These are phyloP conservation scores for Lepidotrigona ventralis DNA, from an alignment of 1,140 invertebrate species.

Conservation along the genomic window DNA sequence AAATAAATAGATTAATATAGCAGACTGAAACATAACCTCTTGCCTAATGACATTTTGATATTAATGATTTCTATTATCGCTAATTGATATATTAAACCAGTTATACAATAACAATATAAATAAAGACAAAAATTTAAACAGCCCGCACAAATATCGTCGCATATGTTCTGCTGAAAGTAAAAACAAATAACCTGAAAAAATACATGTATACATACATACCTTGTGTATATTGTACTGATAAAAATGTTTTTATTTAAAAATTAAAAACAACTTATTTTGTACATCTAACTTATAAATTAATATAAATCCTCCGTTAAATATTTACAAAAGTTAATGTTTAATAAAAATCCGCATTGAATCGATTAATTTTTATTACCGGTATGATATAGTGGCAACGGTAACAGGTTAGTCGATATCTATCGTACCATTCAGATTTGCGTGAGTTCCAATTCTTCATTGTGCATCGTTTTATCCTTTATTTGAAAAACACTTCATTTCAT, in stretches of 20 bases:
- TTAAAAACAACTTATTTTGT: constrained; percentile 13
- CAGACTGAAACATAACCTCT: background rate
- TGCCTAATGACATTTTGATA: background rate
- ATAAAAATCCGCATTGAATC: background rate
- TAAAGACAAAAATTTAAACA: constrained; percentile 14
- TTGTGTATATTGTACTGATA: background rate
- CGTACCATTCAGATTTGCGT: background rate
- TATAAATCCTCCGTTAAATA: background rate
- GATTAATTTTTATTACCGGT: constrained; percentile 15
- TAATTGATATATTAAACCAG: background rate
- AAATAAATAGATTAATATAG: background rate
- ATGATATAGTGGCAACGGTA: background rate
- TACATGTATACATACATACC: background rate
- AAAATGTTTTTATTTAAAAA: background rate
- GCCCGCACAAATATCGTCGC: background rate
- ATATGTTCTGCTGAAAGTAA: constrained; percentile 3
- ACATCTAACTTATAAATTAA: background rate
- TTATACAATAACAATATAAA: background rate
- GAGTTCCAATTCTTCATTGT: background rate
- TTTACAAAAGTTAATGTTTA: constrained; percentile 3
- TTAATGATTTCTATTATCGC: background rate
- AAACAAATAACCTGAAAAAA: constrained; percentile 25
- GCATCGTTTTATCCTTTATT: background rate
- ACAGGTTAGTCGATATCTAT: constrained; percentile 35
- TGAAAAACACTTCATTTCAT: background rate